Base-by-base conservation (phyloP, 2,888 invertebrate species). In the Pocota personata region DNA sequence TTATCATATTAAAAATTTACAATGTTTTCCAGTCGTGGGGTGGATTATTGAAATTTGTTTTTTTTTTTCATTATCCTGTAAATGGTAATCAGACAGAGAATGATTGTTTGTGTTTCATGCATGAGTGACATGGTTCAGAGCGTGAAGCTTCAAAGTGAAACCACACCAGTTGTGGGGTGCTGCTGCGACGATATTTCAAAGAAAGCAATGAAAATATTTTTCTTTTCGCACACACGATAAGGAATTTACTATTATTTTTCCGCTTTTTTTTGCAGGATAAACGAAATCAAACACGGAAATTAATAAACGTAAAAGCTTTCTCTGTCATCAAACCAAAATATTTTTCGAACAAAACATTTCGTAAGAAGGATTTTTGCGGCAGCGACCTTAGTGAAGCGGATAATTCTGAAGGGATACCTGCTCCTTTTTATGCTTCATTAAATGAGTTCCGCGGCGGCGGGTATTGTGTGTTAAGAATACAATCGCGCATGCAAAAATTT, bases 21-120 rank as follows among this genome's bases (percentile, higher is more conserved):
- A 76, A 62, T 14, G 14, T 48, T 43, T 30, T 30, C 24, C 2
- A 4, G 24, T 3, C 24, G 24, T 5, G 10, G 80, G 82, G 80
- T 86, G 72, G 80, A 86, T 80, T 86, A 86, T 84, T 84, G 84
- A 79, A 84, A 76, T 86, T 86, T 86, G 76, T 86, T 80, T 86
- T 80, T 71, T 71, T 48, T 66, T 76, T 50, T 60, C 72, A 86
- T 86, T 80, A 86, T 80, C 76, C 86, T 67, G 37, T 37, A 30
- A 52, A 71, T 60, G 79, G 84, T 79, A 84, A 84, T 84, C 84
- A 84, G 84, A 84, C 79, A 71, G 66, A 72, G 58, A 60, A 77
- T 66, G 75, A 84, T 84, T 79, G 84, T 84, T 84, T 84, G 79
- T 60, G 37, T 80, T 80, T 72, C 69, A 79, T 75, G 76, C 80